Evolutionary conservation across 2,888 invertebrate genomes (phyloP), one percentile per base, ranked within the genome.

Genomic region (Octodonta nipae): DNA sequence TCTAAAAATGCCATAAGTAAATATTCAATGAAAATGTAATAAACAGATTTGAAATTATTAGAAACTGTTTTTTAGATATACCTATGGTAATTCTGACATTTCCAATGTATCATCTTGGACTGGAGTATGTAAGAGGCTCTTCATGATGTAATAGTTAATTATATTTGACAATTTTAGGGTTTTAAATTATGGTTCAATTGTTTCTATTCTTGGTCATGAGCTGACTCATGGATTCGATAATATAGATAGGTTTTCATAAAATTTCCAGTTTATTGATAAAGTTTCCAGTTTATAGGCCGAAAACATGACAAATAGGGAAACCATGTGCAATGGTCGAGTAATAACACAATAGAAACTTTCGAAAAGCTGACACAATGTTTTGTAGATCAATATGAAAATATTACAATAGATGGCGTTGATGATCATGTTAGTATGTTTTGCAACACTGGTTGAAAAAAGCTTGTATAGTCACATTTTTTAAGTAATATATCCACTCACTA

Each of bases 241-340:
- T 45, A 63, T 55, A 55, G 57, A 72, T 61, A 35, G 27, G 36
- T 31, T 11, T 28, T 8, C 24, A 26, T 3, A 22, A 22, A 3
- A 8, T 12, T 12, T 15, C 13, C 13, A 10, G 15, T 26, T 30
- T 3, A 8, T n/a, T 13, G 13, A 22, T 6, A 12, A 22, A 15
- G 22, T 15, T 13, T 4, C 26, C 5, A 16, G 31, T 33, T 45
- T 51, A 20, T 50, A 74, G 86, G 91, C 8, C 72, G 87, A 29
- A 78, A 81, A 51, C 89, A 80, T 50, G 88, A 92, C 55, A 79
- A 78, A 50, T 67, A 75, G 43, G 92, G 92, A 7, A 87, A 87
- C 60, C 66, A 84, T 49, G 62, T 78, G n/a, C 80, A 84, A 38
- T 92, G 91, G 91, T 92, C 91, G 91, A 75, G 77, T 2, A 78